Conservation (phyloP, 2,113 vertebrate genomes). For the Aptenodytes forsteri region DNA sequence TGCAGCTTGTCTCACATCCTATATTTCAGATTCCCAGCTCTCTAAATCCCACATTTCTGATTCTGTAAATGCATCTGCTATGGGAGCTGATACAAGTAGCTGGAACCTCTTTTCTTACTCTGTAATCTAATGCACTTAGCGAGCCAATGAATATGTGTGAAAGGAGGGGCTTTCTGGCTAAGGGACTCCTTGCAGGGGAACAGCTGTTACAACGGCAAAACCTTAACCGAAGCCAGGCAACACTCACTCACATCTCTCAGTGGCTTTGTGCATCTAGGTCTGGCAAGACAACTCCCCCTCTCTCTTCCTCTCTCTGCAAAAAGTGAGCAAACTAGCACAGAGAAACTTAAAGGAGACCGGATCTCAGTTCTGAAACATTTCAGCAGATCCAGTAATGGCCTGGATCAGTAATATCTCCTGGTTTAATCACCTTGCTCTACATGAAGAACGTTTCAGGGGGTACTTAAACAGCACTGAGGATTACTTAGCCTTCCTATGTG, state of each 20-base stretch:
- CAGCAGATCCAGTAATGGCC: conserved; percentile 25
- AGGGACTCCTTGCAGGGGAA: conserved; percentile 43
- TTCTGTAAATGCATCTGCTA: conserved; percentile 11
- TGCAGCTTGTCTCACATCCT: neutral
- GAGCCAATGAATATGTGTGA: conserved; percentile 52
- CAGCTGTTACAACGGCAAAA: conserved; percentile 11
- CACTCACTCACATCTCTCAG: neutral
- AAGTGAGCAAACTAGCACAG: neutral
- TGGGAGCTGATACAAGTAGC: neutral
- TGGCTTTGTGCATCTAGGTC: neutral
- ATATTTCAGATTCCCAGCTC: neutral
- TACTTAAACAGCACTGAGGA: conserved; percentile 77
- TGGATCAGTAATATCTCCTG: conserved; percentile 59
- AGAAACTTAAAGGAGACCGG: neutral
- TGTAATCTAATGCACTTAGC: conserved; percentile 38
- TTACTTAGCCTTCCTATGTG: conserved; percentile 74
- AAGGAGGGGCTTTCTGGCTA: conserved; percentile 68
- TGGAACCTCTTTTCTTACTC: conserved; percentile 5
- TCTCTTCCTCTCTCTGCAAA: neutral
- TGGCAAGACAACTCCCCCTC: neutral
- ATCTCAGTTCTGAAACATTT: neutral
- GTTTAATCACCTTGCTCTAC: conserved; percentile 11
- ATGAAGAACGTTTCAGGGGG: conserved; percentile 16
- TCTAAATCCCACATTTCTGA: neutral
- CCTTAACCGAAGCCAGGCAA: neutral